A percentile compares a stretch with the other conserved stretches of the same genome.
phyloP scores from a whole-genome alignment of 2,113 vertebrate genomes.

The Aspiorhynchus laticeps region DNA sequence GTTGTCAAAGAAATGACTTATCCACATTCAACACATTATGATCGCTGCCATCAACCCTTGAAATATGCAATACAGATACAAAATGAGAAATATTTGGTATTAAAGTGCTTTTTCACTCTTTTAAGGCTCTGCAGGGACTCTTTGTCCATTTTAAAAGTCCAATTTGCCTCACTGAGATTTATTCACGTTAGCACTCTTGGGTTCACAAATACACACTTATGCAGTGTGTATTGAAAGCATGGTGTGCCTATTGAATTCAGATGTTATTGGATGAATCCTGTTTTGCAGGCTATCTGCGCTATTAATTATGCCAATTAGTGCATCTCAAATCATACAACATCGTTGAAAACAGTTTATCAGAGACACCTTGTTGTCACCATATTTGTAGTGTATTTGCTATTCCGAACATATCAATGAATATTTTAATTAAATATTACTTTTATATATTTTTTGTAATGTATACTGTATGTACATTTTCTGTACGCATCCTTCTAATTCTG shows the following conservation, averaged over 20 bases:
- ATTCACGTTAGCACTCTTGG: constrained; percentile 48
- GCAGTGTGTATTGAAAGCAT: constrained; percentile 12
- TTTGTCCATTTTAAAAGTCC: constrained; percentile 68
- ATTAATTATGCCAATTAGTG: background rate
- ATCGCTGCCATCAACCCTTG: constrained; percentile 18
- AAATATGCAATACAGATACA: constrained; percentile 18
- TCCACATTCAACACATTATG: constrained; percentile 19
- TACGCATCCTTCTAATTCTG: background rate
- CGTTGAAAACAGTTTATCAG: background rate
- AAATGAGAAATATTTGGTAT: constrained; percentile 53
- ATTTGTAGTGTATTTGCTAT: background rate
- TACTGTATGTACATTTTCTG: background rate
- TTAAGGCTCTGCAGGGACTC: constrained; percentile 57
- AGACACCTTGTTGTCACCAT: background rate
- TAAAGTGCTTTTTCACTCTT: constrained; percentile 60
- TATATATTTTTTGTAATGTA: background rate
- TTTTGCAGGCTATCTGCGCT: background rate
- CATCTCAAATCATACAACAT: background rate
- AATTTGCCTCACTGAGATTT: constrained; percentile 66
- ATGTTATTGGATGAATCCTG: background rate
- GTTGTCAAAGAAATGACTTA: constrained; percentile 27
- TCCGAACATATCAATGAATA: background rate
- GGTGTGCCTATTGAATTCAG: background rate
- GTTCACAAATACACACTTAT: background rate
- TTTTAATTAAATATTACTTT: background rate